Evolutionary conservation across 2,888 invertebrate species (phyloP).

Genomic region (Parnassius glacialis): DNA sequence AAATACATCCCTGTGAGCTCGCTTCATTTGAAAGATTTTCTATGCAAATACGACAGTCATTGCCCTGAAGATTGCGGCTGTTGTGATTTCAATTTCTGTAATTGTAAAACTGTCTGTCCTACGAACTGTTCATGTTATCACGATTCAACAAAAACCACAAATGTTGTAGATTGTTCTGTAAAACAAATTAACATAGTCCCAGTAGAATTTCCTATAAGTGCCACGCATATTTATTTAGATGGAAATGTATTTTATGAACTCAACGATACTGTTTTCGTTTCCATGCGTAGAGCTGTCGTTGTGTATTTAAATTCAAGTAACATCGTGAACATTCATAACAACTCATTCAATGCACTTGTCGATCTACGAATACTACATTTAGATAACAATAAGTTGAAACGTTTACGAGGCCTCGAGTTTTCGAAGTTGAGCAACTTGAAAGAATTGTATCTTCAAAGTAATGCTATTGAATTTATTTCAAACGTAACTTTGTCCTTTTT

Average conservation of each 20-base stretch:
- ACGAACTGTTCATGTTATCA: conserved; percentile 96
- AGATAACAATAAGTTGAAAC: conserved; percentile 90
- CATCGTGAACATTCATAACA: conserved; percentile 90
- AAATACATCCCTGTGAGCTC: conserved; percentile 88
- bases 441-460: conserved; percentile 93
- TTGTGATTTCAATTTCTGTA: conserved; percentile 97
- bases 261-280: conserved; percentile 71
- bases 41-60: conserved; percentile 93
- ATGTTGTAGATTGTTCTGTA: conserved; percentile 94
- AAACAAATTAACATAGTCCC: conserved; percentile 88
- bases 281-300: conserved; percentile 79
- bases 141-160: conserved; percentile 94
- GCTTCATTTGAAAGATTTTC: conserved; percentile 90
- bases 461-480: conserved; percentile 88
- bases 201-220: conserved; percentile 92
- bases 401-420: conserved; percentile 91
- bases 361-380: conserved; percentile 90
- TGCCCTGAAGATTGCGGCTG: conserved; percentile 96
- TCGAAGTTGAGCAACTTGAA: conserved; percentile 89
- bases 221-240: conserved; percentile 95
- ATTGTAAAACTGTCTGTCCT: conserved; percentile 97
- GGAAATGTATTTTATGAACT: conserved; percentile 92
- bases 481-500: conserved; percentile 90
- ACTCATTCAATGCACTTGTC: conserved; percentile 90
- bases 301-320: conserved; percentile 92